Evolutionary conservation across 1,140 invertebrate species (phyloP), one percentile per base, ranked within the genome.

Genomic region (Nebria ingens): DNA sequence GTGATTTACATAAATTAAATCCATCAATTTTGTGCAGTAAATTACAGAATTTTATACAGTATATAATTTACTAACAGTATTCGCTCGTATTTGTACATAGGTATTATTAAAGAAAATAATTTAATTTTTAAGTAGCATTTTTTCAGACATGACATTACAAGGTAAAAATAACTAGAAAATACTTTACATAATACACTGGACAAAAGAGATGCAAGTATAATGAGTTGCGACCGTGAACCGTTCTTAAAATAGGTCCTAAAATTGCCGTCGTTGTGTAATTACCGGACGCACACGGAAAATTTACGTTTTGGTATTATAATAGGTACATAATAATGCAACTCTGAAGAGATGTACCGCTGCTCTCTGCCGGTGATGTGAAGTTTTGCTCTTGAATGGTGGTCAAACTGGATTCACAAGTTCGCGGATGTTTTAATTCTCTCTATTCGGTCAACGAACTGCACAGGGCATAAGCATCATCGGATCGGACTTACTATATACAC

Each of bases 331-430:
- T 29, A 29, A 45, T 45, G 40, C 40, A 45, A 29, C 4, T 29
- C 4, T 29, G 25, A 6, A 13, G 25, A 6, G 25, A 6, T 34
- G 15, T 45, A 45, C 40, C 40, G 40, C 25, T 29, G 25, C 25
- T 29, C 25, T 6, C n/a, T 34, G 15, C 15, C 9, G 17, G 6
- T 17, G 9, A 9, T 45, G 6, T 4, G 21, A 20, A 51, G 50
- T 51, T 51, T 20, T 22, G 50, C 50, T 51, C 50, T 45, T 45
- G 40, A 45, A 45, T 45, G 40, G 40, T 51, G 50, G 50, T 51
- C 50, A 51, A 51, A 51, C 50, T 51, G 50, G 50, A 51, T 21
- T 51, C 50, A 51, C 50, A 20, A 21, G 50, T 51, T 51, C 21
- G 50, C 50, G 50, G 50, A 51, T 51, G 21, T 51, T 51, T 51